Conservation (phyloP, 2,888 invertebrate genomes). For the Macrophya alboannulata region DNA sequence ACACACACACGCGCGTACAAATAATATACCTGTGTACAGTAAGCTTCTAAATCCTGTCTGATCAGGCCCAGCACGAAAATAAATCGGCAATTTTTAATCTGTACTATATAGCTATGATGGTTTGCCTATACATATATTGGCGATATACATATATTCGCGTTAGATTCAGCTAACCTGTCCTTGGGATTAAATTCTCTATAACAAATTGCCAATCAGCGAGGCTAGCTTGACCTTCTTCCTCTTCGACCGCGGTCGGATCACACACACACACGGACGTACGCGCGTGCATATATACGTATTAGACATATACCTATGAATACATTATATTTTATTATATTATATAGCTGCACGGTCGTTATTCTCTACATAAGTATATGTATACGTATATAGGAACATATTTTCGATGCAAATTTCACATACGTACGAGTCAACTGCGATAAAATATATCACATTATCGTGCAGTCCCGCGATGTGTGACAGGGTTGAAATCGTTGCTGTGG, state of each 20-base stretch:
- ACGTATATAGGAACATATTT: neutral
- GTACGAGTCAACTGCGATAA: neutral
- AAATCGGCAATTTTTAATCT: neutral
- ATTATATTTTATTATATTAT: neutral
- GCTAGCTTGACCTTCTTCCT: constrained; percentile 25
- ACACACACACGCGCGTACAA: neutral
- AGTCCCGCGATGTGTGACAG: constrained; percentile 11
- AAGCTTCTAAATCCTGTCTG: constrained; percentile 21
- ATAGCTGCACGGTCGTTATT: neutral
- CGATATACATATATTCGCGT: neutral
- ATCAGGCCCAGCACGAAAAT: neutral
- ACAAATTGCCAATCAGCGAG: constrained; percentile 11
- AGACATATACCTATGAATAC: too few relatives aligned
- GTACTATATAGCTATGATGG: neutral
- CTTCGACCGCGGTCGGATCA: neutral
- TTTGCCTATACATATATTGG: neutral
- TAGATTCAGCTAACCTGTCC: neutral
- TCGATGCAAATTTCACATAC: neutral
- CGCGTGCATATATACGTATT: neutral
- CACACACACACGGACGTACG: neutral
- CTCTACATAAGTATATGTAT: neutral
- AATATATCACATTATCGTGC: neutral
- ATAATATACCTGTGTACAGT: neutral
- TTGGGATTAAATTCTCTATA: constrained; percentile 5
- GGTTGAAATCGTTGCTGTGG: neutral